phyloP scores from a whole-genome alignment of 2,888 invertebrate species.

The Uloborus plumipes region DNA sequence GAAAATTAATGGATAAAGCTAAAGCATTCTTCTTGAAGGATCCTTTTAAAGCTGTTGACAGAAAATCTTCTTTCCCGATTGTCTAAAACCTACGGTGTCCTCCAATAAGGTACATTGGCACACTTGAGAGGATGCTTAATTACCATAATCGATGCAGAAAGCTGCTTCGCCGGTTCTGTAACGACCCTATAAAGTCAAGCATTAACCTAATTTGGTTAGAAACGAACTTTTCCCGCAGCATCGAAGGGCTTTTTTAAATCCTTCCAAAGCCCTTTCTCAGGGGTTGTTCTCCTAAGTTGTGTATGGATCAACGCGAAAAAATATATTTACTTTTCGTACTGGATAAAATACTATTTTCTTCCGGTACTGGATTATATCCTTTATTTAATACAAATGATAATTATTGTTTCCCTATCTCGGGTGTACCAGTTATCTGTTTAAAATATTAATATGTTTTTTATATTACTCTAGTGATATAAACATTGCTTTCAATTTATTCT shows the following conservation, averaged over 20 bases:
- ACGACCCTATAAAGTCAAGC: slow-evolving; percentile 40
- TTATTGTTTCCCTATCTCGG: no score
- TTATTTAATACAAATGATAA: no score
- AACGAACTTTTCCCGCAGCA: slow-evolving; percentile 22
- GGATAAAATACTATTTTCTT: no score
- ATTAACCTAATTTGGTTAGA: slow-evolving; percentile 48
- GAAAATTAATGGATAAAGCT: no score
- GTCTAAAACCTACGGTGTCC: neutral
- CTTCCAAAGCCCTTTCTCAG: neutral
- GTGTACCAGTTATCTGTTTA: no score
- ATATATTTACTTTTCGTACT: no score
- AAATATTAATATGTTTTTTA: no score
- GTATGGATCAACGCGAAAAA: no score
- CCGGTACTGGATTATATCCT: no score
- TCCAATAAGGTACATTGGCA: neutral
- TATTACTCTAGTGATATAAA: no score
- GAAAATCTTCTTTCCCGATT: neutral
- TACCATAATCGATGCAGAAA: slow-evolving; percentile 41
- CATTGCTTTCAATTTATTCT: no score
- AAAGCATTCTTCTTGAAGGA: neutral
- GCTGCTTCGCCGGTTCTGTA: slow-evolving; percentile 20
- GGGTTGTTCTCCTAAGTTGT: no score
- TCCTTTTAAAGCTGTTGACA: slow-evolving; percentile 21
- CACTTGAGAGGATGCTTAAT: slow-evolving; percentile 32
- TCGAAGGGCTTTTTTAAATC: slow-evolving; percentile 1